phyloP scores from a whole-genome alignment of 2,113 vertebrate species.

The Jaculus jaculus region DNA sequence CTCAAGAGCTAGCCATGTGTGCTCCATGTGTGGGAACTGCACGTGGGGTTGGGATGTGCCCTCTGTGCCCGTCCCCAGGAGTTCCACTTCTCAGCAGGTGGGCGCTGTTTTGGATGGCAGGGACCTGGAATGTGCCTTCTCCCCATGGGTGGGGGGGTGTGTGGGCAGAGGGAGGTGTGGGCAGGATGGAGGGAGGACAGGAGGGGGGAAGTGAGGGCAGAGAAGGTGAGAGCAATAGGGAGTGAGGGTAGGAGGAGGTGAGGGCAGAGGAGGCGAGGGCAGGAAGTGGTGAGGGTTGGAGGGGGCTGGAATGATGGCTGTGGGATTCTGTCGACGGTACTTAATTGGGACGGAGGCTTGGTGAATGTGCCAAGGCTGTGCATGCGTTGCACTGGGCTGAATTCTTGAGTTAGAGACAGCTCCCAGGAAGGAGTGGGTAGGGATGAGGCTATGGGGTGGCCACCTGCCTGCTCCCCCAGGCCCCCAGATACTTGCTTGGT shows the following conservation, averaged over 20 bases:
- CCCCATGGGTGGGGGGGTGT: conserved; percentile 45
- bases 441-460: too few relatives aligned
- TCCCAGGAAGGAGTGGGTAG: not conserved
- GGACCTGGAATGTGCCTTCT: not conserved
- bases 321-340: not conserved
- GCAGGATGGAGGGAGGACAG: too few relatives aligned
- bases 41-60: not conserved
- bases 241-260: too few relatives aligned
- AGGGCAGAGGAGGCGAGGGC: not conserved
- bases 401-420: not conserved
- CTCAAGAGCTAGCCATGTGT: conserved; percentile 64
- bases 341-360: not conserved
- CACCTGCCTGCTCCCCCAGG: too few relatives aligned
- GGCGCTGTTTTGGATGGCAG: not conserved
- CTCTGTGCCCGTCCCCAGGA: not conserved
- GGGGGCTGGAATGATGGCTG: too few relatives aligned
- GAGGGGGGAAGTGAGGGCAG: not conserved
- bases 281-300: not conserved
- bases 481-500: too few relatives aligned
- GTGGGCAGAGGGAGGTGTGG: too few relatives aligned
- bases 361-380: not conserved
- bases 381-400: too few relatives aligned
- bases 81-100: accelerated
- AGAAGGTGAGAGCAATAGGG: too few relatives aligned
- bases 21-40: conserved; percentile 65